Conservation (phyloP, 2,888 invertebrate genomes). For the Tachina grossa region DNA sequence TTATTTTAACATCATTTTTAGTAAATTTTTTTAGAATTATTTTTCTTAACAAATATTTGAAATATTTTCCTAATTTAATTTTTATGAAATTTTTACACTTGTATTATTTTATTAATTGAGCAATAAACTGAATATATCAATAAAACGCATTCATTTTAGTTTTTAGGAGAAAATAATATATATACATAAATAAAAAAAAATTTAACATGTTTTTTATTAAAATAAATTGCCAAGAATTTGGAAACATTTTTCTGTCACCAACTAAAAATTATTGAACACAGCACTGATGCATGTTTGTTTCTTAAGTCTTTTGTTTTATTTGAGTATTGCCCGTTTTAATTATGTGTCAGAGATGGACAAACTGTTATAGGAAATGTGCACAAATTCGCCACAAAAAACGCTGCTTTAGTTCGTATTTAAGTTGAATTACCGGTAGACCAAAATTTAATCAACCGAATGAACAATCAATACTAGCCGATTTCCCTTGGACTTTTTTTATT, state of each 20-base stretch:
- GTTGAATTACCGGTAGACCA: too few relatives aligned
- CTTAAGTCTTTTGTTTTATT: slow-evolving; percentile 59
- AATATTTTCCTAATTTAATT: slow-evolving; percentile 19
- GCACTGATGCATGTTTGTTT: slow-evolving; percentile 7
- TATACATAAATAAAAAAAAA: neutral
- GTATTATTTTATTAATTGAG: slow-evolving; percentile 9
- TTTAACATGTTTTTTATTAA: slow-evolving; percentile 52
- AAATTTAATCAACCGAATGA: too few relatives aligned
- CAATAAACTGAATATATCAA: neutral
- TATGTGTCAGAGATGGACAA: neutral
- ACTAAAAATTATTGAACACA: slow-evolving; percentile 23
- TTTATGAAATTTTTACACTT: neutral
- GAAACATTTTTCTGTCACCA: slow-evolving; percentile 35
- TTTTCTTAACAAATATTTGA: neutral
- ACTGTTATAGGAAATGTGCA: neutral
- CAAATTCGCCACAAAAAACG: too few relatives aligned
- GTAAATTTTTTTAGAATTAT: neutral
- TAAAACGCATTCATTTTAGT: slow-evolving; percentile 1
- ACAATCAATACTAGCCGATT: too few relatives aligned
- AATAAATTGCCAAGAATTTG: slow-evolving; percentile 53
- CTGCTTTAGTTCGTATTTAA: too few relatives aligned
- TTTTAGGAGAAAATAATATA: too few relatives aligned
- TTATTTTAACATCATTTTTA: neutral
- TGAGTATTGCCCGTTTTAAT: neutral
- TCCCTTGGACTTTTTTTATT: too few relatives aligned